Evolutionary conservation across 2,797 vertebrate genomes (phyloP).

Genomic region (Chiloscyllium punctatum): DNA sequence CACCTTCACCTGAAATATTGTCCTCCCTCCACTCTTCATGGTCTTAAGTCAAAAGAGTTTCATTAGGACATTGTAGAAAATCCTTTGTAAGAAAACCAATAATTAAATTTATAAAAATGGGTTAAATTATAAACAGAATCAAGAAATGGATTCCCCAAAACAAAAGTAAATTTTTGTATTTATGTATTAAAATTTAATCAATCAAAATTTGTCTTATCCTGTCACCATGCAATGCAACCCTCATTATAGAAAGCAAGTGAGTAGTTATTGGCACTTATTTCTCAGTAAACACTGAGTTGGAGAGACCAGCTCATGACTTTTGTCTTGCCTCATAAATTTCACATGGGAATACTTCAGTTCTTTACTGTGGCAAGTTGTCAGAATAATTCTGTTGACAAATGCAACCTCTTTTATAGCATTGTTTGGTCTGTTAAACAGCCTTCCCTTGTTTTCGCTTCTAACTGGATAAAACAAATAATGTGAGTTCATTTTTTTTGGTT

Average conservation of each 20-base stretch:
- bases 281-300: not conserved
- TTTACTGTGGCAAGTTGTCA: not conserved
- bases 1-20: not conserved
- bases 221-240: not conserved
- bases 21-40: not conserved
- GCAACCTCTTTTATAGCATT: not conserved
- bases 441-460: not conserved
- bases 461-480: slow-evolving; percentile 15
- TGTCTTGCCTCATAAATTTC: not conserved
- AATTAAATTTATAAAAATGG: not conserved
- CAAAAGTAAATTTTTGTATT: not conserved
- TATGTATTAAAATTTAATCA: not conserved
- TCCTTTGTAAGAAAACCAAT: not conserved
- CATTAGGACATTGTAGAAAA: not conserved
- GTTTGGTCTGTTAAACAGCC: not conserved
- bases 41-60: not conserved
- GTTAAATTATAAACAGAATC: not conserved
- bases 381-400: slow-evolving; percentile 18
- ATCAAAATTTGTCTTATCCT: not conserved
- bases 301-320: not conserved
- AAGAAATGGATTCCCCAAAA: not conserved
- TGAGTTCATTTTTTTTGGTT: not conserved
- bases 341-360: not conserved
- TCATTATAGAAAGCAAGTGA: not conserved
- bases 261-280: not conserved